These are phyloP conservation scores for Autographa pulchrina DNA, from an alignment of 2,888 invertebrate species.

Conservation along the genomic window DNA sequence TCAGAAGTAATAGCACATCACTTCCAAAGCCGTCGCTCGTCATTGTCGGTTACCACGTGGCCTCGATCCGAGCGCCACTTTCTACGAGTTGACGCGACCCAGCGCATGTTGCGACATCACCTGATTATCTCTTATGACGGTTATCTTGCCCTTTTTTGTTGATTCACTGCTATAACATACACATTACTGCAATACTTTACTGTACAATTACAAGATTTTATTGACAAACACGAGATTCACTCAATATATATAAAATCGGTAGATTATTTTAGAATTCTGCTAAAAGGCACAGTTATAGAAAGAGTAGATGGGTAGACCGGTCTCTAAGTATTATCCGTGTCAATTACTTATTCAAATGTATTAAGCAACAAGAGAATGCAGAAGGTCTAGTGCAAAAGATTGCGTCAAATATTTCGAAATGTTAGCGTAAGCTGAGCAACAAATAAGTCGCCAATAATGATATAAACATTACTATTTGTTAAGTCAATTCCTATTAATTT, in stretches of 20 bases:
- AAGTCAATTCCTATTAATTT: too few relatives aligned
- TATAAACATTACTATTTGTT: background rate
- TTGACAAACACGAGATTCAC: background rate
- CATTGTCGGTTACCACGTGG: slow-evolving; percentile 30
- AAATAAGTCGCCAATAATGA: background rate
- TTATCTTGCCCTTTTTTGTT: slow-evolving; percentile 49
- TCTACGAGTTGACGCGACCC: slow-evolving; percentile 54
- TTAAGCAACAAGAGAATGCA: background rate
- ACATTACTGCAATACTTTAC: background rate
- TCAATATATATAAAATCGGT: background rate
- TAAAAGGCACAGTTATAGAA: background rate
- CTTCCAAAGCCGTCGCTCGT: slow-evolving; percentile 8
- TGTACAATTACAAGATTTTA: background rate
- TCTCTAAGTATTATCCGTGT: background rate
- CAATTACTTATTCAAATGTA: slow-evolving; percentile 1
- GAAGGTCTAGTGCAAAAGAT: slow-evolving; percentile 5
- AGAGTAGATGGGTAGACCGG: background rate
- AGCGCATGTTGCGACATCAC: slow-evolving; percentile 50
- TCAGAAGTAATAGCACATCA: background rate
- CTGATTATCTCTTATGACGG: slow-evolving; percentile 29
- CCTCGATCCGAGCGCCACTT: slow-evolving; percentile 58
- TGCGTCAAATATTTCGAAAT: background rate
- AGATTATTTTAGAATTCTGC: too few relatives aligned
- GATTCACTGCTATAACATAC: slow-evolving; percentile 13
- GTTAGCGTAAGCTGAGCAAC: background rate